phyloP scores from a whole-genome alignment of 2,113 vertebrate species.

The Pachyramphus minor region DNA sequence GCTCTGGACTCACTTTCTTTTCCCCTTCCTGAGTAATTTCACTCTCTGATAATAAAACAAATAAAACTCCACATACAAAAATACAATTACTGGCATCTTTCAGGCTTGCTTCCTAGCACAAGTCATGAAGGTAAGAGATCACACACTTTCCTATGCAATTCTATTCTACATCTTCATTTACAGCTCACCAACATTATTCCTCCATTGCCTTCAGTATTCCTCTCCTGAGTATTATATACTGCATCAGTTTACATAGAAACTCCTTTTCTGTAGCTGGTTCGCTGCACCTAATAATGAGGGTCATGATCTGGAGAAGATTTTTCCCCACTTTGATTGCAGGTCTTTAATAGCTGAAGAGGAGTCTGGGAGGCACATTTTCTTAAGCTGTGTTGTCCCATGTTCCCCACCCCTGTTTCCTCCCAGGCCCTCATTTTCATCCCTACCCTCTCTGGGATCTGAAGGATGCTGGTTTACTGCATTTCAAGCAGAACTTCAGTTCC shows the following conservation, averaged over 20 bases:
- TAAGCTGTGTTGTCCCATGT: not conserved
- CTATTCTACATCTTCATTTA: not conserved
- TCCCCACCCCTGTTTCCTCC: accelerated
- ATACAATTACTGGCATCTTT: not conserved
- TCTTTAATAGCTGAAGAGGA: not conserved
- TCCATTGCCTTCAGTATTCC: not conserved
- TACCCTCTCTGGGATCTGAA: not conserved
- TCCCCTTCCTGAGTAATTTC: not conserved
- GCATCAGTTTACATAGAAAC: not conserved
- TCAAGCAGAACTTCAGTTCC: not conserved
- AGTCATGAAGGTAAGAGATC: not conserved
- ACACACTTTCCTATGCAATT: not conserved
- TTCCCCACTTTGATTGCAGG: not conserved
- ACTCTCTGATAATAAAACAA: not conserved
- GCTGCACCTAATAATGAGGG: not conserved
- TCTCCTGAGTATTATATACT: not conserved
- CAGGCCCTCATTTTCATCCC: not conserved
- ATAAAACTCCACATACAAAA: not conserved
- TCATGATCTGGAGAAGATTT: not conserved
- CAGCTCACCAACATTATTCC: not conserved
- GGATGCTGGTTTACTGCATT: not conserved
- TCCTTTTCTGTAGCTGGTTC: not conserved
- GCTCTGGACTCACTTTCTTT: not conserved
- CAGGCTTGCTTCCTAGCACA: not conserved
- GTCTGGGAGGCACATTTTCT: not conserved